phyloP scores from a whole-genome alignment of 2,888 invertebrate genomes.

The Acrocera orbiculus region DNA sequence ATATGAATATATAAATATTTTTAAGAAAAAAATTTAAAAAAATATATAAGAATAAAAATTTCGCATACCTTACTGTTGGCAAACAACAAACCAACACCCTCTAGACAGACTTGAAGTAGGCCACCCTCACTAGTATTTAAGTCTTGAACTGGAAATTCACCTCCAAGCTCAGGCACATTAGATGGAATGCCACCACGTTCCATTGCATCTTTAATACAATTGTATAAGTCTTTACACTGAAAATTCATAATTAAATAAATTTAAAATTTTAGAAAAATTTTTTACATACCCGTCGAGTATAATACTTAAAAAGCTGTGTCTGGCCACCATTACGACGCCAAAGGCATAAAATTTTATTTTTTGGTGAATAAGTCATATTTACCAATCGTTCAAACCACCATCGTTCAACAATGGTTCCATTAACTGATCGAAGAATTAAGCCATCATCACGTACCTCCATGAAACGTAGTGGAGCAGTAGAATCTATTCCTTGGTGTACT shows the following conservation, averaged over 20 bases:
- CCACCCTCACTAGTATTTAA: conserved; percentile 95
- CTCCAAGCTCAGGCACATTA: conserved; percentile 41
- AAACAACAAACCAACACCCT: conserved; percentile 96
- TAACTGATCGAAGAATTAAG: conserved; percentile 60
- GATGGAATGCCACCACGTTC: conserved; percentile 60
- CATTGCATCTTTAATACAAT: conserved; percentile 98
- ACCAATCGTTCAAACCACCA: conserved; percentile 99
- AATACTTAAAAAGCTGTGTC: conserved; percentile 93
- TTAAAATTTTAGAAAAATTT: conserved; percentile 2
- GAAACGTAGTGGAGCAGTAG: conserved; percentile 72
- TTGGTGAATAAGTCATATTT: conserved; percentile 99
- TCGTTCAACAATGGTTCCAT: conserved; percentile 75
- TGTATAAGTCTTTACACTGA: conserved; percentile 95
- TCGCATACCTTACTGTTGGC: conserved; percentile 93
- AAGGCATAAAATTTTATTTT: conserved; percentile 89
- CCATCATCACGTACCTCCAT: conserved; percentile 96
- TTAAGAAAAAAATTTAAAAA: conserved; percentile 11
- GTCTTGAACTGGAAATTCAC: conserved; percentile 98
- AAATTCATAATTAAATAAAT: conserved; percentile 7
- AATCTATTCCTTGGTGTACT: conserved; percentile 90
- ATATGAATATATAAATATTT: too few species aligned
- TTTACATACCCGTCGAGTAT: conserved; percentile 78
- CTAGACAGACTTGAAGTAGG: conserved; percentile 95
- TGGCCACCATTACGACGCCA: conserved; percentile 93
- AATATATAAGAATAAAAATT: conserved; percentile 13